A percentile compares a stretch with the other conserved stretches of the same genome.
Conservation (phyloP, 2,113 vertebrate genomes). For the Brachyhypopomus gauderio region DNA sequence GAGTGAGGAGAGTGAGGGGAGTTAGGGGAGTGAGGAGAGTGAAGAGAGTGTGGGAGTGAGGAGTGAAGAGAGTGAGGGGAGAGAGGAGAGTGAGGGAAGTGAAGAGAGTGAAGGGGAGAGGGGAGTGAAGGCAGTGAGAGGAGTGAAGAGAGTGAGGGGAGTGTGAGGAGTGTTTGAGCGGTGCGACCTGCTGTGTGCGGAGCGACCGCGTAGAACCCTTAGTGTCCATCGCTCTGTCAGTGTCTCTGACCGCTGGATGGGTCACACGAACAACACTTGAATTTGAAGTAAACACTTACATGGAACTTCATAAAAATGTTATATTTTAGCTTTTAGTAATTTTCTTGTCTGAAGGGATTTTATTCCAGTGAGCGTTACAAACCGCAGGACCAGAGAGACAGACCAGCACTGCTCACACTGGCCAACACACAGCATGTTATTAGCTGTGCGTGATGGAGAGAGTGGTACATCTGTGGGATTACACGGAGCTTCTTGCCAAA, state of each 20-base stretch:
- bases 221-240: background rate
- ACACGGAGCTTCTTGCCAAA: constrained; percentile 17
- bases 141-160: constrained; percentile 21
- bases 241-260: background rate
- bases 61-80: too few relatives aligned
- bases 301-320: background rate
- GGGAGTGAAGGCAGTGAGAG: too few relatives aligned
- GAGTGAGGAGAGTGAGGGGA: too few relatives aligned
- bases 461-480: constrained; percentile 3
- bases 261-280: background rate
- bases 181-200: background rate
- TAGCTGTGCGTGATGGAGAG: constrained; percentile 2
- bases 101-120: too few relatives aligned
- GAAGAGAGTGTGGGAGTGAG: too few relatives aligned
- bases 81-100: too few relatives aligned
- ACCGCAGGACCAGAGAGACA: too few relatives aligned
- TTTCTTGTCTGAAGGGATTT: background rate
- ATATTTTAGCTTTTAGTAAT: too few relatives aligned
- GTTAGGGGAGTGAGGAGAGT: too few relatives aligned
- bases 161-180: background rate
- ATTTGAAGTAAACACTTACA: background rate
- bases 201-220: constrained; percentile 10
- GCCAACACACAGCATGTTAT: background rate
- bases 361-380: background rate
- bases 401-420: background rate